Conservation (phyloP, 2,797 vertebrate genomes). For the Ctenochaetus hawaiiensis region DNA sequence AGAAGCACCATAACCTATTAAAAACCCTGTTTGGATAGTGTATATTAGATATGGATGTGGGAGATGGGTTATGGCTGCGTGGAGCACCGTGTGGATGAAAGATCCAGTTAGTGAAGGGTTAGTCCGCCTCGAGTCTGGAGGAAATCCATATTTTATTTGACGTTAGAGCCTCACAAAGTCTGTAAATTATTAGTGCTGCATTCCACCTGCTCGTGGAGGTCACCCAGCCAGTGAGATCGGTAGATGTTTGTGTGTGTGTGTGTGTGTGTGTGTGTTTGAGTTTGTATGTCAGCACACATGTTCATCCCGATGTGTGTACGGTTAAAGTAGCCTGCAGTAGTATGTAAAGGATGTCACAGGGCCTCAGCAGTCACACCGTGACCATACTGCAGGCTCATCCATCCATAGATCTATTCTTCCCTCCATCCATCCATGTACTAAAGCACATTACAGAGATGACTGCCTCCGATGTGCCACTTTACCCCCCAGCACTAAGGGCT, state of each 20-base stretch:
- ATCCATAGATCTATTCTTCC: constrained; percentile 62
- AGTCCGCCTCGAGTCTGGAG: constrained; percentile 45
- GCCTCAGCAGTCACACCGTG: constrained; percentile 44
- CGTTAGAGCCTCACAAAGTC: constrained; percentile 69
- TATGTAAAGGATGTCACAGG: constrained; percentile 51
- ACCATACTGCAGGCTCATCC: constrained; percentile 69
- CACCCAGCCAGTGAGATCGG: constrained; percentile 47
- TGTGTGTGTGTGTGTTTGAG: constrained; percentile 8
- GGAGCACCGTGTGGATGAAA: constrained; percentile 60
- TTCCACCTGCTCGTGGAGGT: constrained; percentile 75
- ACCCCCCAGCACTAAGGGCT: constrained; percentile 51
- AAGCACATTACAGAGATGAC: constrained; percentile 81
- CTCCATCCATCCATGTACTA: constrained; percentile 75
- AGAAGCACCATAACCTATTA: constrained; percentile 12
- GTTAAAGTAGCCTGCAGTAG: constrained; percentile 23
- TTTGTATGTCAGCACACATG: constrained; percentile 31
- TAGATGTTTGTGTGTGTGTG: constrained; percentile 22
- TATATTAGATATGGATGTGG: constrained; percentile 28
- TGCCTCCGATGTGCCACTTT: constrained; percentile 74
- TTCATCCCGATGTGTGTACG: constrained; percentile 40
- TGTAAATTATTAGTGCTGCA: constrained; percentile 80
- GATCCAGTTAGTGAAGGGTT: constrained; percentile 62
- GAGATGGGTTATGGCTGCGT: constrained; percentile 50
- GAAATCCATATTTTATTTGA: constrained; percentile 81
- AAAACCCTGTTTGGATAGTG: constrained; percentile 26